Evolutionary conservation across 2,113 vertebrate species (phyloP), one percentile per base, ranked within the genome.

Genomic region (Ceyx margarethae): DNA sequence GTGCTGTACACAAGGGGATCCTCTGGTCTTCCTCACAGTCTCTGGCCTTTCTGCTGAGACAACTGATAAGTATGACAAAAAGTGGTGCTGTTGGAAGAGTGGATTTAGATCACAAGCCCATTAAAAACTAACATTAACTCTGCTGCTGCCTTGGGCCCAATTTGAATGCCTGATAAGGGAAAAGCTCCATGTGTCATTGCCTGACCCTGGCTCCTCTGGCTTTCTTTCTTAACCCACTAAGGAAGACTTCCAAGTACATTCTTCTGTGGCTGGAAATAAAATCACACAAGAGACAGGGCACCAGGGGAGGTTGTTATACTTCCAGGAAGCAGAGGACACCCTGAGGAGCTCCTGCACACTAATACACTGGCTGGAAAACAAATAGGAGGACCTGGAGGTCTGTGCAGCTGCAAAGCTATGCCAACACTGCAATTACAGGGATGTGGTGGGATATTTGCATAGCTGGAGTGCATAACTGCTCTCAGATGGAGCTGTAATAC

Each of bases 231-330:
- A 46, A 35, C 11, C 17, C 13, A 15, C 25, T 6, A 33, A 67
- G 22, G 15, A 64, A 37, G 48, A 31, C 6, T 75, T 80, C 50
- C 35, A 86, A 69, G 15, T 58, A 29, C 16, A 26, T 64, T 78
- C 13, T 21, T 77, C 25, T 67, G 28, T 37, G 51, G 28, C 19
- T 35, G 33, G 28, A 71, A 77, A 46, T 12, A 25, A 72, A 81
- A 72, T 37, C 13, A 23, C 58, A 51, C 15, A 79, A 20, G 48
- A 90, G 28, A 28, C 20, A 48, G 50, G 5, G 43, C n/a, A 14
- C 1, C 43, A 35, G 29, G 33, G 19, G 26, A 53, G 35, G 10
- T 5, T 21, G 4, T 54, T 56, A 18, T 0, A 0, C 15, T 91
- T 58, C 15, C 21, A 3, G 9, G 62, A 72, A 33, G 31, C 21